Conservation (phyloP, 2,113 vertebrate genomes). For the Phoxinus phoxinus region DNA sequence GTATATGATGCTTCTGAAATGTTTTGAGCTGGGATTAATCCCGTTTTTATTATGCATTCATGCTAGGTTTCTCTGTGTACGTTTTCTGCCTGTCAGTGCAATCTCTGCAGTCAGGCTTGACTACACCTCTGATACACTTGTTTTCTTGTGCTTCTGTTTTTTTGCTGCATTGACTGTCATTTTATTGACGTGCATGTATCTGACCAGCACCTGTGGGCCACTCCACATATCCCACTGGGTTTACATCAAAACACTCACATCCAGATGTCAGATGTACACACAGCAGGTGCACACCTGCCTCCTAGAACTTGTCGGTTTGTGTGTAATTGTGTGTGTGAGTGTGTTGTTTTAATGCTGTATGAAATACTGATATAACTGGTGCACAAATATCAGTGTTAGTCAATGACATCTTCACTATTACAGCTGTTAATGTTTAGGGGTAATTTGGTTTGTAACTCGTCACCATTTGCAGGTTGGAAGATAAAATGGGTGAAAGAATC, state of each 20-base stretch:
- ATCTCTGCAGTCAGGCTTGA: conserved; percentile 30
- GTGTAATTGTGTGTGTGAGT: neutral
- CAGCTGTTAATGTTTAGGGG: neutral
- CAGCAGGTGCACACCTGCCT: conserved; percentile 5
- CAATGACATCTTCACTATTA: neutral
- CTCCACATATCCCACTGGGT: conserved; percentile 23
- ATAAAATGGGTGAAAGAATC: neutral
- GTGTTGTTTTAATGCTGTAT: neutral
- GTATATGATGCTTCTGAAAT: neutral
- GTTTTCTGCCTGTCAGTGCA: conserved; percentile 33
- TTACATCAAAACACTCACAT: conserved; percentile 35
- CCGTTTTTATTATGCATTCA: neutral
- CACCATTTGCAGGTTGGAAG: neutral
- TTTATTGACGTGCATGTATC: conserved; percentile 11
- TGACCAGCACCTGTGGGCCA: conserved; percentile 24
- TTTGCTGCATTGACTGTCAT: conserved; percentile 31
- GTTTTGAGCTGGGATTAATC: neutral
- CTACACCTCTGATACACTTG: conserved; percentile 46
- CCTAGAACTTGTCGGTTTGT: neutral
- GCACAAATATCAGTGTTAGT: neutral
- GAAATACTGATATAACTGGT: neutral
- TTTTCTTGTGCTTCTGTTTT: conserved; percentile 28
- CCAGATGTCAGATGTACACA: conserved; percentile 22
- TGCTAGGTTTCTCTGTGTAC: neutral
- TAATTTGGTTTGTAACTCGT: neutral